phyloP scores from a whole-genome alignment of 2,797 vertebrate genomes.

The Labeo calbasu region DNA sequence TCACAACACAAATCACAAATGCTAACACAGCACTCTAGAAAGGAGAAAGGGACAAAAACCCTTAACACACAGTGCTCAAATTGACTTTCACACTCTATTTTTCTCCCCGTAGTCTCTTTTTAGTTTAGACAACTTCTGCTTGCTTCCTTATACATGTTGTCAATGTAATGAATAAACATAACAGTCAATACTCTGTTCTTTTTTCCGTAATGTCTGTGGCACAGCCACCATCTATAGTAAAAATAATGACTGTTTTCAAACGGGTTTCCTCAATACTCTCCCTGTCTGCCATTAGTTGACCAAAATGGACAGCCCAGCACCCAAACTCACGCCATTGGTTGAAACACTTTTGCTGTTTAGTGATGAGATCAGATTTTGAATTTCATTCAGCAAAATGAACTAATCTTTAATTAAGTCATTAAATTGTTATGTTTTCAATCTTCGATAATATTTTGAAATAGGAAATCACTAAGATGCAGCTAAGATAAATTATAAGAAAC shows the following conservation, averaged over 20 bases:
- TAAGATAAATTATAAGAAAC: background rate
- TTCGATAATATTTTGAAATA: background rate
- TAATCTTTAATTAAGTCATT: background rate
- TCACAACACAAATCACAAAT: slow-evolving; percentile 7
- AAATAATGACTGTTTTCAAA: background rate
- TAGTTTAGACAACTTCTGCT: background rate
- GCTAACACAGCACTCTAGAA: slow-evolving; percentile 28
- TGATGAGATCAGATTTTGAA: background rate
- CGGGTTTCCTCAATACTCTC: background rate
- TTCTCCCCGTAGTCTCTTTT: background rate
- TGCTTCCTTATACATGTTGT: background rate
- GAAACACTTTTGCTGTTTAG: background rate
- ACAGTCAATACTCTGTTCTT: background rate
- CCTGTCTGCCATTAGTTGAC: background rate
- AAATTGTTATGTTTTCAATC: background rate
- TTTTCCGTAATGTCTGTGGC: too few relatives aligned
- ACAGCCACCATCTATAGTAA: background rate
- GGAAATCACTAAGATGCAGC: background rate
- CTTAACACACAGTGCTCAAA: background rate
- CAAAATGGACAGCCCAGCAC: background rate
- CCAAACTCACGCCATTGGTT: background rate
- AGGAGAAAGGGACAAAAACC: slow-evolving; percentile 11
- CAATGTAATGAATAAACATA: slow-evolving; percentile 2
- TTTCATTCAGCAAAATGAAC: background rate
- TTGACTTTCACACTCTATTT: slow-evolving; percentile 14